Conservation (phyloP, 2,888 invertebrate species). For the Xanthia togata region DNA sequence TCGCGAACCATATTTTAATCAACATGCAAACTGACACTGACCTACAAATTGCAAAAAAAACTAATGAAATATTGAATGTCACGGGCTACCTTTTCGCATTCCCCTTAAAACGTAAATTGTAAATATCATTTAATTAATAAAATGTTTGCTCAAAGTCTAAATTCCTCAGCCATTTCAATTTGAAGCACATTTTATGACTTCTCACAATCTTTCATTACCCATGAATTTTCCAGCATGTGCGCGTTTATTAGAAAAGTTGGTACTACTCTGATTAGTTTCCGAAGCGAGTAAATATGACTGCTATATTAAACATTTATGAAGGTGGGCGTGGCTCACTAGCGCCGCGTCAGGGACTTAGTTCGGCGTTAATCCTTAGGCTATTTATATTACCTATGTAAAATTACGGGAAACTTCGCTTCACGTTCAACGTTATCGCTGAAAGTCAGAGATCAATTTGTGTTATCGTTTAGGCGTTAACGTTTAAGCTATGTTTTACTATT, state of each 20-base stretch:
- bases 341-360: slow-evolving; percentile 21
- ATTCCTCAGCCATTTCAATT: slow-evolving; percentile 15
- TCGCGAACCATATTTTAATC: too few relatives aligned
- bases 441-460: slow-evolving; percentile 51
- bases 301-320: slow-evolving; percentile 39
- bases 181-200: slow-evolving; percentile 27
- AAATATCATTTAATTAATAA: neutral
- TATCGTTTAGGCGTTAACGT: slow-evolving; percentile 40
- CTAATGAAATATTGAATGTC: too few relatives aligned
- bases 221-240: slow-evolving; percentile 40
- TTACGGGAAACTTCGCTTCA: slow-evolving; percentile 35
- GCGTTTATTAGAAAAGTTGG: slow-evolving; percentile 63
- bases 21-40: too few relatives aligned
- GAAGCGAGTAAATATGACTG: slow-evolving; percentile 60
- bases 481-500: slow-evolving; percentile 30
- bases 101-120: neutral
- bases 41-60: too few relatives aligned
- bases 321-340: slow-evolving; percentile 16
- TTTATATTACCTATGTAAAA: slow-evolving; percentile 54
- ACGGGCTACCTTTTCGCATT: too few relatives aligned
- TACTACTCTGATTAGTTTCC: slow-evolving; percentile 60
- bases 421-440: slow-evolving; percentile 35
- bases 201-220: slow-evolving; percentile 38
- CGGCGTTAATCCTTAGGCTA: slow-evolving; percentile 41
- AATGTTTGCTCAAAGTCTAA: slow-evolving; percentile 9